Evolutionary conservation across 2,113 vertebrate species (phyloP).

Genomic region (Craseonycteris thonglongyai): DNA sequence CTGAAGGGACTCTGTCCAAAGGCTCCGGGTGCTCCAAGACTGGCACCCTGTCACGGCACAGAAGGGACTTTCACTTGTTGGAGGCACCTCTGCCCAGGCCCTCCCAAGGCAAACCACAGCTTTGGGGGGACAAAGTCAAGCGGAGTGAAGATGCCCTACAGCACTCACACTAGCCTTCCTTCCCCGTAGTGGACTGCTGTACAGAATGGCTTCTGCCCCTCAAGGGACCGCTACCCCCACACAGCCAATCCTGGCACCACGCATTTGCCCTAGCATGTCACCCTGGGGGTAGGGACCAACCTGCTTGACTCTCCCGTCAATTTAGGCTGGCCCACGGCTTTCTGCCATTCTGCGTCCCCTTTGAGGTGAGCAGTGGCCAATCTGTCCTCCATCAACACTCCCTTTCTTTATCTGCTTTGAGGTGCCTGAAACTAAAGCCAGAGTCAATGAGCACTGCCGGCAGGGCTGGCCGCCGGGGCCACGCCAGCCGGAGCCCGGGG

Average conservation of each 20-base stretch:
- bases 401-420: slow-evolving; percentile 75
- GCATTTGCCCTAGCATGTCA: slow-evolving; percentile 25
- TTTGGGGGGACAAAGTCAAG: neutral
- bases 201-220: slow-evolving; percentile 1
- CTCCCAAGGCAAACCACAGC: neutral
- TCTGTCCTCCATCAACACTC: slow-evolving; percentile 73
- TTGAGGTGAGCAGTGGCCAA: slow-evolving; percentile 70
- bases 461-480: neutral
- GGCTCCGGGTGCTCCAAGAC: slow-evolving; percentile 88
- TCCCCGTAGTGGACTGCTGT: neutral
- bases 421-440: slow-evolving; percentile 74
- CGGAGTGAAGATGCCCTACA: neutral
- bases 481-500: neutral
- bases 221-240: neutral
- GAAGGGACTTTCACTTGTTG: neutral
- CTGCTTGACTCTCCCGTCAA: slow-evolving; percentile 71
- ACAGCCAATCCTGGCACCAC: neutral
- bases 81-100: neutral
- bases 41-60: slow-evolving; percentile 83
- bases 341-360: slow-evolving; percentile 67
- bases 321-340: slow-evolving; percentile 66
- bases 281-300: slow-evolving; percentile 68
- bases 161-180: slow-evolving; percentile 59
- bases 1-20: slow-evolving; percentile 93
- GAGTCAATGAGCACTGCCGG: slow-evolving; percentile 62